Evolutionary conservation across 2,888 invertebrate species (phyloP).

Genomic region (Steinernema scapterisci): DNA sequence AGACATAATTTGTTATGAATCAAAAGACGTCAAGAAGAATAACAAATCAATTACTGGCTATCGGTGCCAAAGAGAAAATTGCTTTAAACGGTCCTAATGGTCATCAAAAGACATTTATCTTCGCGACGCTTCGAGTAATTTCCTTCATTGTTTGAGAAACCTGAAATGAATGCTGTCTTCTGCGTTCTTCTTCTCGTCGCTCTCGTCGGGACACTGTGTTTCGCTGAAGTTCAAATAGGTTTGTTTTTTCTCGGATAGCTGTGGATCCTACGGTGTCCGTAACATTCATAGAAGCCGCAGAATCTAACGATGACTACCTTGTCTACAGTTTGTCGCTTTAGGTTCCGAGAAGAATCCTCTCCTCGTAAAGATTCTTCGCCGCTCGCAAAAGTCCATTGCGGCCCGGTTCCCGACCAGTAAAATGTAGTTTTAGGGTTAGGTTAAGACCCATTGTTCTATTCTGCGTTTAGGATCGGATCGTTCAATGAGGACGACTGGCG

Average conservation of each 20-base stretch:
- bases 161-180: conserved; percentile 11
- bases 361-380: background rate
- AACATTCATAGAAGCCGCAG: too few relatives aligned
- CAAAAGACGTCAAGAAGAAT: background rate
- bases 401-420: background rate
- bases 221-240: background rate
- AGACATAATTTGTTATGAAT: conserved; percentile 1
- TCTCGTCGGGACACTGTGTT: background rate
- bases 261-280: background rate
- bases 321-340: too few relatives aligned
- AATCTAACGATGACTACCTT: too few relatives aligned
- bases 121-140: background rate
- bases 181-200: background rate
- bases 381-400: background rate
- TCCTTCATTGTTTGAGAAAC: background rate
- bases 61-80: background rate
- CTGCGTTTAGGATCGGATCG: background rate
- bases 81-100: conserved; percentile 15
- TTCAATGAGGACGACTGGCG: background rate
- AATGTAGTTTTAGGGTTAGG: background rate
- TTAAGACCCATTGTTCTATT: background rate
- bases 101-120: background rate
- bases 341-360: background rate
- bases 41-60: conserved; percentile 19
- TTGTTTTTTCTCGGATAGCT: too few relatives aligned